These are phyloP conservation scores for Dreissena rostriformis DNA, from an alignment of 1,140 invertebrate genomes.

Conservation along the genomic window DNA sequence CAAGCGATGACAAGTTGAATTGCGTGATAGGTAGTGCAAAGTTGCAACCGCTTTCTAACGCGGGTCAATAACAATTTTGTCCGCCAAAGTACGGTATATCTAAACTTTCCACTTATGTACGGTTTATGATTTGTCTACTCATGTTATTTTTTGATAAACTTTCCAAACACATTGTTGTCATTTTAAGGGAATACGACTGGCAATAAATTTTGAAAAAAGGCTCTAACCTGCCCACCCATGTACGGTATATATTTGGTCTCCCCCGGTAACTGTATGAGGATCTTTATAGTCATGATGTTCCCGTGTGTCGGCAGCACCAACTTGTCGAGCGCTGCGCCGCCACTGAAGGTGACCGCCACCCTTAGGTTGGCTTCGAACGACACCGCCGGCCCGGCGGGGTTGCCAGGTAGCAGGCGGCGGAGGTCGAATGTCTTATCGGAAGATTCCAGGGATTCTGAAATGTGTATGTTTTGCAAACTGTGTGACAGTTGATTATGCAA, in stretches of 20 bases:
- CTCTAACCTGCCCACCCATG: conserved; percentile 36
- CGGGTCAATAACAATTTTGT: too few relatives aligned
- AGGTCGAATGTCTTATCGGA: conserved; percentile 21
- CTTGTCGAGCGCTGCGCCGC: conserved; percentile 37
- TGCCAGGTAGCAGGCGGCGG: neutral
- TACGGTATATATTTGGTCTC: conserved; percentile 37
- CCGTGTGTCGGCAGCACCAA: conserved; percentile 34
- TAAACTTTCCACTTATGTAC: too few relatives aligned
- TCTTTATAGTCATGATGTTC: conserved; percentile 43
- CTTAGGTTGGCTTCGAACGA: neutral
- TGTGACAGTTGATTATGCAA: neutral
- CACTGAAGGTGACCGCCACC: conserved; percentile 36
- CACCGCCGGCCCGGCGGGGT: conserved; percentile 20
- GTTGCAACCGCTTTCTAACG: too few relatives aligned
- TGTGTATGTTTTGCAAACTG: neutral
- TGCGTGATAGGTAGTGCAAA: too few relatives aligned
- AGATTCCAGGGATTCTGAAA: conserved; percentile 8
- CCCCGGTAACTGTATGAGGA: conserved; percentile 43
- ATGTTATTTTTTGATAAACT: too few relatives aligned
- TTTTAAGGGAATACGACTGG: too few relatives aligned
- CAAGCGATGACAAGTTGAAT: too few relatives aligned
- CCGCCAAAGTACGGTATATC: too few relatives aligned
- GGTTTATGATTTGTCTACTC: too few relatives aligned
- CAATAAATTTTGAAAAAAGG: too few relatives aligned
- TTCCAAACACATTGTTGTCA: too few relatives aligned